Evolutionary conservation across 2,888 invertebrate genomes (phyloP), one percentile per base, ranked within the genome.

Genomic region (Agonum fuliginosum): DNA sequence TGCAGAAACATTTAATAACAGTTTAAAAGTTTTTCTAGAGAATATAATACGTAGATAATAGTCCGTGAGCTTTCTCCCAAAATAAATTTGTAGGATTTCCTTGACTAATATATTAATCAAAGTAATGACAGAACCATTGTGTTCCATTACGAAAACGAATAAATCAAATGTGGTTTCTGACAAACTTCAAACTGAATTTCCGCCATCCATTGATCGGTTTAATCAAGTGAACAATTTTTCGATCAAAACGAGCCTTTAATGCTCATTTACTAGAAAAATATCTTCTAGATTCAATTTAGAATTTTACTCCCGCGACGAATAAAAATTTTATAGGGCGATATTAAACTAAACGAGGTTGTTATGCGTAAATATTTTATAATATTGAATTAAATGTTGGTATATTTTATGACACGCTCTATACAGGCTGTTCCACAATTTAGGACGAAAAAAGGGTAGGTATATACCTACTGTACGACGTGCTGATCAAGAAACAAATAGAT

Each of bases 131-230:
- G 65, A 34, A 34, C 65, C 65, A 65, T 65, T 34, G 65, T 65
- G 30, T 34, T 65, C 65, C 34, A 65, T 65, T 65, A 65, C 37
- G 37, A 20, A 37, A 65, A 65, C 65, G 37, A 65, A 65, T 65
- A 65, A 65, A 65, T 65, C 65, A 65, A 65, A 34, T 5, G 58
- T 27, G 58, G 58, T 58, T 58, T 58, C 58, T 17, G 65, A 65
- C 34, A 34, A 65, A 34, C 65, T 65, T 65, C 65, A 17, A 65
- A 14, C 30, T 17, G 34, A 34, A 34, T 65, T 65, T 65, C 65
- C 65, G 65, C 37, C 14, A 8, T 65, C 34, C 34, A 65, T 65
- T 65, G 65, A 65, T 65, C 37, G 17, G 58, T 34, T 8, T 20
- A 20, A 48, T 48, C 17, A 37, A 27, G 14, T 65, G 34, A 65